Evolutionary conservation across 53 echinoderm and acorn worm species (phyloP).

Genomic region (Crossaster papposus): DNA sequence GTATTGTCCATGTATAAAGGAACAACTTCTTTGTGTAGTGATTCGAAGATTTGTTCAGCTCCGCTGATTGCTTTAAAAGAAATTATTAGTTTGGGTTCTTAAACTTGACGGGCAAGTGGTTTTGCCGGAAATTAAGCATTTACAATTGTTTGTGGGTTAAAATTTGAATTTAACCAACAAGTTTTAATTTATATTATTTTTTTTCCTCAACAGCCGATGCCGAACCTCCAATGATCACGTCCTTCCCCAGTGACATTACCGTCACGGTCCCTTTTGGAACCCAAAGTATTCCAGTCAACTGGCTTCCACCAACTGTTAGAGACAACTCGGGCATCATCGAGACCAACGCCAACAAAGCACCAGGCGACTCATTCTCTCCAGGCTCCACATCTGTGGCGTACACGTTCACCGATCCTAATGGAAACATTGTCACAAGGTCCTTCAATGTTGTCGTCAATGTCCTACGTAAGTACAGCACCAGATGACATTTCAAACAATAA

Average conservation of each 20-base stretch:
- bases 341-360: slow-evolving; percentile 32
- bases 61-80: no score
- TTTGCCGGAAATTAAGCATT: no score
- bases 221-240: slow-evolving; percentile 41
- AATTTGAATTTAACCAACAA: neutral
- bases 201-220: slow-evolving; percentile 40
- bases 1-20: neutral
- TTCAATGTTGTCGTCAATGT: slow-evolving; percentile 56
- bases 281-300: slow-evolving; percentile 53
- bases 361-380: slow-evolving; percentile 58
- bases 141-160: no score
- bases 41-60: no score
- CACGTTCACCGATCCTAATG: slow-evolving; percentile 67
- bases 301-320: slow-evolving; percentile 63
- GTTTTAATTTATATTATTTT: no score
- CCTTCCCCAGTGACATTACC: slow-evolving; percentile 61
- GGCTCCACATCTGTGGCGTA: slow-evolving; percentile 62
- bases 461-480: slow-evolving; percentile 12
- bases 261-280: slow-evolving; percentile 48
- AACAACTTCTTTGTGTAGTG: no score
- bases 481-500: no score
- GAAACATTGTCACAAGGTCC: slow-evolving; percentile 48
- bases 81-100: no score
- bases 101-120: no score
- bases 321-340: slow-evolving; percentile 64